Evolutionary conservation across 2,888 invertebrate genomes (phyloP), one percentile per base, ranked within the genome.

Genomic region (Lysandra bellargus): DNA sequence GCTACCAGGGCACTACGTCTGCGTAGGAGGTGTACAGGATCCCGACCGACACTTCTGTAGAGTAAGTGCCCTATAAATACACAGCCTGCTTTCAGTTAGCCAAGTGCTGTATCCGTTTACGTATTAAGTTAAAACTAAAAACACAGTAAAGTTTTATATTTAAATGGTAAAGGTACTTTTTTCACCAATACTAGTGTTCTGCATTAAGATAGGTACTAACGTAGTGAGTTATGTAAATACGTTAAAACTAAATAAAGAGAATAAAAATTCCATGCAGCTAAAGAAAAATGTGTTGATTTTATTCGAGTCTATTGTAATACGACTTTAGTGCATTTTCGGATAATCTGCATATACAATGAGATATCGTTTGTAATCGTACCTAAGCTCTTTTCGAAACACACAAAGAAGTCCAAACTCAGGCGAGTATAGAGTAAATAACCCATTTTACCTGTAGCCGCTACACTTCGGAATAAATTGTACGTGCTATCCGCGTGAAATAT

Each of bases 21-120:
- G 94, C 78, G 81, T 91, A 2, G 91, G 91, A 57, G 93, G 93
- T 1, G 93, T 94, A 0, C 92, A 92, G 78, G 94, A 94, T 80
- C 91, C 92, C 2, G 90, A 93, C 83, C 84, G 93, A 80, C 91
- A 93, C 78, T 93, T 92, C 80, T 94, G 94, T 82, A 88, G 94
- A 85, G 94, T 94, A 85, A 83, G 90, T 79, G 83, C 12, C 40
- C 5, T 74, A 57, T 33, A 74, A 73, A 60, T 30, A 61, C 49
- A 23, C 14, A 12, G 14, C 7, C 30, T 33, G 14, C 69, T 12
- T 69, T 64, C 12, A 30, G 33, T 57, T 57, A 57, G 14, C 69
- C 14, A 69, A 69, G 69, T 69, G 14, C 30, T 64, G 64, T 64
- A 9, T 64, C 64, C 23, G 7, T 60, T 61, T 14, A 64, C 12